Evolutionary conservation across 2,888 invertebrate species (phyloP).

Genomic region (Melinaea marsaeus): DNA sequence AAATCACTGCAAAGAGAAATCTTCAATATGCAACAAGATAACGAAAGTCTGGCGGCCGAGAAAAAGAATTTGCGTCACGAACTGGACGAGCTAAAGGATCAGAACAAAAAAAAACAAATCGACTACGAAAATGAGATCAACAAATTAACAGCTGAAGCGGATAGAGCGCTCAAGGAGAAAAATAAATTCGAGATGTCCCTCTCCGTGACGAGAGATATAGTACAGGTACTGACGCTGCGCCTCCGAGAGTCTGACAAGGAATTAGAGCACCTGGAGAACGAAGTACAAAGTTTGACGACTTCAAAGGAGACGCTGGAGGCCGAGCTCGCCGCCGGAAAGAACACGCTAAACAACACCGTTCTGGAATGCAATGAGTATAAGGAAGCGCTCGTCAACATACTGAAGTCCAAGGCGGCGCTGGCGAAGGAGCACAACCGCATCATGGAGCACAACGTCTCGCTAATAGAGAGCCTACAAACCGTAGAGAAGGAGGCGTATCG

Average conservation of each 20-base stretch:
- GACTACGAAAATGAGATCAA: conserved; percentile 67
- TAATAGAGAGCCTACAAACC: conserved; percentile 69
- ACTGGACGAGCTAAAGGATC: conserved; percentile 56
- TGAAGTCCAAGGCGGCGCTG: conserved; percentile 68
- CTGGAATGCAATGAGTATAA: conserved; percentile 71
- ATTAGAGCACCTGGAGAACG: conserved; percentile 74
- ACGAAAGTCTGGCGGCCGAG: conserved; percentile 48
- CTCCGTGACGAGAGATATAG: conserved; percentile 76
- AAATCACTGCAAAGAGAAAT: conserved; percentile 52
- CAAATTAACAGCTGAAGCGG: conserved; percentile 64
- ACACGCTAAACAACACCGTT: conserved; percentile 53
- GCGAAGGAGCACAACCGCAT: conserved; percentile 69
- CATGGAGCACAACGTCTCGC: conserved; percentile 70
- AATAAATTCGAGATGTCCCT: conserved; percentile 78
- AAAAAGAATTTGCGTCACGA: conserved; percentile 48
- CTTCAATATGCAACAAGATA: conserved; percentile 49
- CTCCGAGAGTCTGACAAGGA: conserved; percentile 79
- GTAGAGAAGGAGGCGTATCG: conserved; percentile 71
- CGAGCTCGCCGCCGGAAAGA: conserved; percentile 58
- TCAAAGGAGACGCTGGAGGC: conserved; percentile 58
- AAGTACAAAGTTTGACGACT: conserved; percentile 51
- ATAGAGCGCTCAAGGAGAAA: conserved; percentile 70
- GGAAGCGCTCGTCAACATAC: conserved; percentile 67
- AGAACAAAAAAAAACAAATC: conserved; percentile 55
- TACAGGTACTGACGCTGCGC: conserved; percentile 77